phyloP scores from a whole-genome alignment of 2,113 vertebrate genomes.

The Peromyscus polionotus region DNA sequence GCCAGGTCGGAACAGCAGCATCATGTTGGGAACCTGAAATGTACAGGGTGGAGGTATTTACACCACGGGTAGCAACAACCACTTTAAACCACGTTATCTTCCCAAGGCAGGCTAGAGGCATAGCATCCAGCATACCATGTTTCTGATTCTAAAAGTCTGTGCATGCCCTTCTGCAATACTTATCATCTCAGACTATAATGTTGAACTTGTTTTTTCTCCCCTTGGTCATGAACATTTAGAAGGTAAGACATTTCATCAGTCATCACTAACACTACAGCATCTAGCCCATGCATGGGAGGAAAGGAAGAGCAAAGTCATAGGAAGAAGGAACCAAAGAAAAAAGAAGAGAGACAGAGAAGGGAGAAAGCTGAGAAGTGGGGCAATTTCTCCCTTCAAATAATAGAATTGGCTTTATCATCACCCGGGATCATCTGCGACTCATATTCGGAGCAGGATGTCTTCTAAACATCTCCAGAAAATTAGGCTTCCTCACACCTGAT shows the following conservation, averaged over 20 bases:
- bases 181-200: neutral
- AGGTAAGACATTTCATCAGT: neutral
- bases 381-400: neutral
- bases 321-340: neutral
- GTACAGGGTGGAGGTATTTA: neutral
- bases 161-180: neutral
- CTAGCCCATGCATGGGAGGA: neutral
- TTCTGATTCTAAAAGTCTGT: neutral
- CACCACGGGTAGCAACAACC: neutral
- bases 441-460: neutral
- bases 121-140: neutral
- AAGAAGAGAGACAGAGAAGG: too few relatives aligned
- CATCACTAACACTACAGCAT: neutral
- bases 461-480: neutral
- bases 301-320: neutral
- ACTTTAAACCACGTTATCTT: neutral
- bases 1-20: neutral
- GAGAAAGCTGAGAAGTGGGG: too few relatives aligned
- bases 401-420: neutral
- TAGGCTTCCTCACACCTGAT: neutral
- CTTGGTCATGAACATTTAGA: neutral
- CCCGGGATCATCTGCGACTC: neutral
- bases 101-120: neutral
- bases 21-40: neutral
- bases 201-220: neutral